These are phyloP conservation scores for Sciaenops ocellatus DNA, from an alignment of 2,797 vertebrate species.

Conservation along the genomic window DNA sequence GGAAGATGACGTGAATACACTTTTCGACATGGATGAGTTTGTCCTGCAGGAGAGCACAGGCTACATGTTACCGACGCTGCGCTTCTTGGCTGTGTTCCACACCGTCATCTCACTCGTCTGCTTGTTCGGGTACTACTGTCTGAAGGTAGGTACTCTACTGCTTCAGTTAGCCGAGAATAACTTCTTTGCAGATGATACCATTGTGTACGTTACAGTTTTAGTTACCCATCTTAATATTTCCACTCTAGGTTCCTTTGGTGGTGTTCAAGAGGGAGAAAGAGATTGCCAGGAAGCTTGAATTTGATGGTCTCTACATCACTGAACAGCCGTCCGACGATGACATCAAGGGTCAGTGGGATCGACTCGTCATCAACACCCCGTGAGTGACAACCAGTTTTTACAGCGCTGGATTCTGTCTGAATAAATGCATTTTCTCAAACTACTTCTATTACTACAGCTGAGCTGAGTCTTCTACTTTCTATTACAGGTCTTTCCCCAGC, in stretches of 20 bases:
- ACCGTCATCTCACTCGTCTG: conserved; percentile 95
- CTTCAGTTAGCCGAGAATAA: not conserved
- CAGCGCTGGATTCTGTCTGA: too few relatives aligned
- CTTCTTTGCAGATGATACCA: not conserved
- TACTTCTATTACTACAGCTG: not conserved
- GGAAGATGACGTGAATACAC: conserved; percentile 87
- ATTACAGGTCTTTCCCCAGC: conserved; percentile 93
- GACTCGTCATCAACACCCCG: conserved; percentile 98
- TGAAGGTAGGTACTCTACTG: conserved; percentile 86
- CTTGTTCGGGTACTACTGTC: conserved; percentile 95
- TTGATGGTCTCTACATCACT: conserved; percentile 97
- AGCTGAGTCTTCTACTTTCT: conserved; percentile 18
- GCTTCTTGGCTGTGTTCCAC: conserved; percentile 92
- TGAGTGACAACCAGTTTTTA: conserved; percentile 78
- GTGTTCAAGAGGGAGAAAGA: conserved; percentile 99
- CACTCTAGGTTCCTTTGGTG: conserved; percentile 92
- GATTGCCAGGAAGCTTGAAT: conserved; percentile 96
- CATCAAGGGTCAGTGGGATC: conserved; percentile 99
- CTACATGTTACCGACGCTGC: conserved; percentile 95
- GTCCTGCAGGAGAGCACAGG: conserved; percentile 96
- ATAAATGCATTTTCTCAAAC: not conserved
- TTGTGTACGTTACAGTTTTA: not conserved
- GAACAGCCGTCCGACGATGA: conserved; percentile 98
- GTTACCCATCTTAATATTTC: not conserved
- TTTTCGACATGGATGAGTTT: conserved; percentile 94